Evolutionary conservation across 2,113 vertebrate genomes (phyloP), one percentile per base, ranked within the genome.

Genomic region (Paramormyrops kingsleyae): DNA sequence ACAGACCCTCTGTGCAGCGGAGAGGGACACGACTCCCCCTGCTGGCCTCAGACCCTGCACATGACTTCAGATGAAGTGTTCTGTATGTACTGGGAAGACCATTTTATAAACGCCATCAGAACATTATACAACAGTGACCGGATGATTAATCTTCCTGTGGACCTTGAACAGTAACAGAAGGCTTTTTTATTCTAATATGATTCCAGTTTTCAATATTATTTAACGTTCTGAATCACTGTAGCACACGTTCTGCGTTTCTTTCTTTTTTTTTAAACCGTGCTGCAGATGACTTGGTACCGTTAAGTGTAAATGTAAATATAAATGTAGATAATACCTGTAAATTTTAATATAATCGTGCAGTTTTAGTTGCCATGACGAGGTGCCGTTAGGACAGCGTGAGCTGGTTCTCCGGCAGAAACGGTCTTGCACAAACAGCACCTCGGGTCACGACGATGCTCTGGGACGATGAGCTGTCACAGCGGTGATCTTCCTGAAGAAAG

Each of bases 291-390:
- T 44, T 85, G 39, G 83, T 49, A 17, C 47, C 5, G 0, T 49
- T 86, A 35, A 52, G n/a, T 86, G 47, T 52, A 10, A 56, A 87
- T 87, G 85, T 87, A 56, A 87, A 87, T 87, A 87, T 52, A 17
- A 56, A 7, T 87, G 85, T 87, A 87, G 47, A 86, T 80, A 85
- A n/a, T n/a, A 17, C 24, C 83, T 47, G 24, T 49, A 86, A 50
- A 86, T 49, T 84, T 84, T 27, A 44, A 84, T 84, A 35, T 83
- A 35, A 53, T 15, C 1, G 7, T 27, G n/a, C 62, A 12, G 8
- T 66, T 66, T 27, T 70, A 70, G 62, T 70, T 13, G 62, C 27
- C 62, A 70, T 13, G 62, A 70, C 27, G 0, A 3, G 62, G 62
- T 31, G 62, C 1, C n/a, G 27, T 70, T 66, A 10, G 62, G 62